Percentiles rank a stretch among this genome's conserved stretches.
Conservation (phyloP, 1,140 invertebrate species). For the Agraylea sexmaculata region DNA sequence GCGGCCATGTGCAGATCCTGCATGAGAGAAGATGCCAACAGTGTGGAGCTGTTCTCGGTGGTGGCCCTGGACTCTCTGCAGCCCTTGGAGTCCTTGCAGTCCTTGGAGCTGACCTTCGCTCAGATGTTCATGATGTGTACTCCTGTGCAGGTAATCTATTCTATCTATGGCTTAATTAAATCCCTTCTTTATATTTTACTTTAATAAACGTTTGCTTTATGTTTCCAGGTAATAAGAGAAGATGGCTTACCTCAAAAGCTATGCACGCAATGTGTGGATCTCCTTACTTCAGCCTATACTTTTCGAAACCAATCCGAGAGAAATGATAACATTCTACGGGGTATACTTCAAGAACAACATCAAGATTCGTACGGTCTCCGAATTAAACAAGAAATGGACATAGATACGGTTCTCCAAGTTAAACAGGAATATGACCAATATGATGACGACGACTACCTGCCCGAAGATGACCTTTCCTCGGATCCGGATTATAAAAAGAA, state of each 20-base stretch:
- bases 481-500: conserved; percentile 9
- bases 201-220: conserved; percentile 8
- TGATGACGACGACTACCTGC: conserved; percentile 6
- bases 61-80: conserved; percentile 24
- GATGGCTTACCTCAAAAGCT: conserved; percentile 35
- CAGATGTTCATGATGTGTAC: conserved; percentile 28
- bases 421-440: conserved; percentile 15
- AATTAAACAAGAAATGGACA: conserved; percentile 18
- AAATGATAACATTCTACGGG: conserved; percentile 27
- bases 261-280: conserved; percentile 30
- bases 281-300: conserved; percentile 25
- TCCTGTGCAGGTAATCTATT: conserved; percentile 24
- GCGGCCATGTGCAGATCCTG: conserved; percentile 35
- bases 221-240: conserved; percentile 27
- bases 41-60: conserved; percentile 30
- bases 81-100: conserved; percentile 24
- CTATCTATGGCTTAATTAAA: not conserved
- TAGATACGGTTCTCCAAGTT: conserved; percentile 12
- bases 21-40: conserved; percentile 28
- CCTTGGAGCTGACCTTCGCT: conserved; percentile 24
- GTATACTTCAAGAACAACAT: conserved; percentile 19
- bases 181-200: conserved; percentile 1
- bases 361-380: conserved; percentile 7
- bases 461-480: conserved; percentile 8
- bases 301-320: conserved; percentile 29